Base-by-base conservation (phyloP, 2,888 invertebrate species). In the Stomorhina lunata region DNA sequence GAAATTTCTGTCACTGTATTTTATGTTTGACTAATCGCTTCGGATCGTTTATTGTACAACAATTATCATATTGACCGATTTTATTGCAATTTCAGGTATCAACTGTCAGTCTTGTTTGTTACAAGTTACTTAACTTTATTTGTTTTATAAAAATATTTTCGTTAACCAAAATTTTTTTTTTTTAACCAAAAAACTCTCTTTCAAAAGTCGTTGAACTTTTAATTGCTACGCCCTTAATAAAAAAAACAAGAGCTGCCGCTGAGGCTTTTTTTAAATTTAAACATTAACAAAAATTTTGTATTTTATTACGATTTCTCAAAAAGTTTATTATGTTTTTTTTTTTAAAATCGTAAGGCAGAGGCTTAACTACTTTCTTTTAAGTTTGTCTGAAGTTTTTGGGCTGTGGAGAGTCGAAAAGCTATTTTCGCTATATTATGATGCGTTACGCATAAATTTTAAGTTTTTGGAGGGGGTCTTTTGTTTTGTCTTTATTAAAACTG, bases 191-290 rank as follows among this genome's bases (percentile, higher is more conserved):
- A 57, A 55, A 25, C 45, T 17, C 7, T 1, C 6, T 9, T 3
- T 25, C 17, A 65, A 7, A 61, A 77, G 73, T 82, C 79, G 59
- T 65, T 75, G 79, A 82, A 82, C 79, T 75, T 65, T 71, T 69
- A 53, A 79, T 75, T 79, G 79, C 34, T 59, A 57, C 69, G 82
- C 77, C 76, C 77, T 83, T 57, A 68, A 76, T 25, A 43, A 65
- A 55, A 66, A 17, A 15, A 71, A 59, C 20, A 6, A n/a, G 27
- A n/a, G 32, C 6, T 55, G 34, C 6, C 20, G 29, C 34, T 59
- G 48, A 27, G 37, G 34, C 48, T 79, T 65, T 22, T 72, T 66
- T 32, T 50, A 66, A 37, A 27, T 48, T 20, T 48, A 65, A 79
- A 65, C 43, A 57, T 34, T 22, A 48, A 63, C 10, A 63, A 63